These are phyloP conservation scores for Morpho deidamia DNA, from an alignment of 2,888 invertebrate genomes.

Conservation along the genomic window DNA sequence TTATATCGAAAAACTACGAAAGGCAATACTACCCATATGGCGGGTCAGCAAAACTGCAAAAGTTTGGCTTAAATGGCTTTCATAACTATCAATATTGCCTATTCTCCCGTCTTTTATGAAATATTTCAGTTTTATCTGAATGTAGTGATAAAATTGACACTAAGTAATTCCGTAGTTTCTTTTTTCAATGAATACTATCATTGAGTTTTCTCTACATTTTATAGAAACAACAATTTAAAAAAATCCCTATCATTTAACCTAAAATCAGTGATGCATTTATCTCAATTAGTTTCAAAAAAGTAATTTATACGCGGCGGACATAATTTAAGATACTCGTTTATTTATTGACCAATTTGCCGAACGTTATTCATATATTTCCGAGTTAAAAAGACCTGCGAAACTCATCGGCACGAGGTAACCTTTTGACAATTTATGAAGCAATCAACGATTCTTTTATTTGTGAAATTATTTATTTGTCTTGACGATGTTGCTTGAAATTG, in stretches of 20 bases:
- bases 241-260: constrained; percentile 11
- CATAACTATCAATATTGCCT: constrained; percentile 22
- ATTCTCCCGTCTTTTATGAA: constrained; percentile 2
- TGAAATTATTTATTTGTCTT: constrained; percentile 63
- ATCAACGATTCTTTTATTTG: constrained; percentile 66
- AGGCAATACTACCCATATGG: constrained; percentile 22
- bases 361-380: constrained; percentile 54
- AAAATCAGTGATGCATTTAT: constrained; percentile 35
- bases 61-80: constrained; percentile 21
- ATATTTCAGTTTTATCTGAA: neutral
- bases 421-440: constrained; percentile 72
- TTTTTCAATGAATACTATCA: too few species aligned
- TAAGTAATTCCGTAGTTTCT: too few species aligned
- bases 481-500: constrained; percentile 58
- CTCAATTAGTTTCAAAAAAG: constrained; percentile 46
- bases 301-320: constrained; percentile 34
- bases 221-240: too few species aligned
- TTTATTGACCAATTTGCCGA: constrained; percentile 58
- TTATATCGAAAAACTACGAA: constrained; percentile 19
- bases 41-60: constrained; percentile 17
- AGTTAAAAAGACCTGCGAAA: constrained; percentile 42
- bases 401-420: constrained; percentile 48
- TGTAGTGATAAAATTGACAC: neutral
- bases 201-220: too few species aligned
- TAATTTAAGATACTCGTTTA: constrained; percentile 38